Evolutionary conservation across 2,888 invertebrate species (phyloP).

Genomic region (Synanthedon vespiformis): DNA sequence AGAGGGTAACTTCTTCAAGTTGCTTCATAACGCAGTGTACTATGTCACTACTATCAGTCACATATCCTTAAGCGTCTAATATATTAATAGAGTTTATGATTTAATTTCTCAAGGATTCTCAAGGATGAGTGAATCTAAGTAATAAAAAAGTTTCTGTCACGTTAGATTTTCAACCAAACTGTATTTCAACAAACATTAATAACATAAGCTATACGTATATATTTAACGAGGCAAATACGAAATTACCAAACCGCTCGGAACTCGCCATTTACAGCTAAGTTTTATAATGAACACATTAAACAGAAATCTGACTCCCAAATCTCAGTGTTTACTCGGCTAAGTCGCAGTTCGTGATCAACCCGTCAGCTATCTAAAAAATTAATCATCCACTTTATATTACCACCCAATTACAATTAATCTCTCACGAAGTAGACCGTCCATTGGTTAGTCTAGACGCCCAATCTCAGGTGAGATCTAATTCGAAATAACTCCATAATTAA

Average conservation of each 20-base stretch:
- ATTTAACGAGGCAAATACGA: too few relatives aligned
- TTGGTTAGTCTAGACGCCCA: constrained; percentile 48
- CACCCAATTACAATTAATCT: constrained; percentile 60
- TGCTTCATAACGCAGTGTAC: too few relatives aligned
- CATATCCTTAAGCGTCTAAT: too few relatives aligned
- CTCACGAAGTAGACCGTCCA: constrained; percentile 49
- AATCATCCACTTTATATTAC: constrained; percentile 46
- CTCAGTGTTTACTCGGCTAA: constrained; percentile 6
- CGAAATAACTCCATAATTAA: constrained; percentile 53
- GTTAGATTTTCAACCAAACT: too few relatives aligned
- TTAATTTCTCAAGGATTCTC: too few relatives aligned
- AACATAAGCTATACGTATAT: too few relatives aligned
- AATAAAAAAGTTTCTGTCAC: too few relatives aligned
- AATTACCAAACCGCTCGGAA: constrained; percentile 6
- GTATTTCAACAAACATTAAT: too few relatives aligned
- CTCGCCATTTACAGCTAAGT: constrained; percentile 7
- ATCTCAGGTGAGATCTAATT: constrained; percentile 58
- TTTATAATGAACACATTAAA: constrained; percentile 10
- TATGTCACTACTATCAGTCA: too few relatives aligned
- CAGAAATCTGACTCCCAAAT: constrained; percentile 4
- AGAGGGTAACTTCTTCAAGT: too few relatives aligned
- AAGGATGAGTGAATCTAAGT: too few relatives aligned
- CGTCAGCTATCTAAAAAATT: constrained; percentile 40
- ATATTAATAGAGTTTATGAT: too few relatives aligned
- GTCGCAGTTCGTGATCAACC: constrained; percentile 2